phyloP scores from a whole-genome alignment of 1,140 invertebrate genomes.

The Nasonia giraulti region DNA sequence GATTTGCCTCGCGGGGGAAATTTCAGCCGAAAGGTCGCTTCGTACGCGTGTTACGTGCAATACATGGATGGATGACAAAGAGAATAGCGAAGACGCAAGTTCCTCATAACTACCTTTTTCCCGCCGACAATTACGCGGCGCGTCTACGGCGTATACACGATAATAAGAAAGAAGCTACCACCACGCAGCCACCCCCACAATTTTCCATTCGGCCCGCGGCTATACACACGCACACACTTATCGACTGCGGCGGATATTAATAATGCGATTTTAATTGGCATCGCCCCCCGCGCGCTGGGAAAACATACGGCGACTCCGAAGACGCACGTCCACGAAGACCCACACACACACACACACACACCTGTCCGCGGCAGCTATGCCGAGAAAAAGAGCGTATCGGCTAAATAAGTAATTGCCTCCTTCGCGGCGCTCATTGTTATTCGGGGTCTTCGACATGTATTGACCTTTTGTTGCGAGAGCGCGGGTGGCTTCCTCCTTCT shows the following conservation, averaged over 20 bases:
- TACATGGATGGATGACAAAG: no score
- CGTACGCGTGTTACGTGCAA: no score
- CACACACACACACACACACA: background rate
- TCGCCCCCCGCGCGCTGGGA: slow-evolving; percentile 5
- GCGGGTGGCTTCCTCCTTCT: slow-evolving; percentile 8
- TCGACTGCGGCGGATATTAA: slow-evolving; percentile 33
- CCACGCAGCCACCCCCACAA: background rate
- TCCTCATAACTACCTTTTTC: background rate
- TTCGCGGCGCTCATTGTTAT: slow-evolving; percentile 47
- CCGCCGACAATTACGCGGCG: background rate
- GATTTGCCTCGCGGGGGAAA: background rate
- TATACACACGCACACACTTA: background rate
- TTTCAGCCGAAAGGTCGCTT: no score
- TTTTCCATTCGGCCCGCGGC: background rate
- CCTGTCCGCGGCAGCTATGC: background rate
- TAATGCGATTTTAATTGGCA: slow-evolving; percentile 51
- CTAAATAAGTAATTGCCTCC: slow-evolving; percentile 52
- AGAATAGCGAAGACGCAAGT: background rate
- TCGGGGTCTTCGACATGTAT: slow-evolving; percentile 53
- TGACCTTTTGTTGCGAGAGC: slow-evolving; percentile 41
- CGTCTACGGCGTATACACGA: background rate
- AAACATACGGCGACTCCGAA: slow-evolving; percentile 32
- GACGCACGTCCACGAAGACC: background rate
- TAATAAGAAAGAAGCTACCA: slow-evolving; percentile 28
- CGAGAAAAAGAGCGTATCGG: slow-evolving; percentile 35